A percentile compares a stretch with the other conserved stretches of the same genome.
Evolutionary conservation across 2,888 invertebrate genomes (phyloP).

Genomic region (Latrodectus hesperus): DNA sequence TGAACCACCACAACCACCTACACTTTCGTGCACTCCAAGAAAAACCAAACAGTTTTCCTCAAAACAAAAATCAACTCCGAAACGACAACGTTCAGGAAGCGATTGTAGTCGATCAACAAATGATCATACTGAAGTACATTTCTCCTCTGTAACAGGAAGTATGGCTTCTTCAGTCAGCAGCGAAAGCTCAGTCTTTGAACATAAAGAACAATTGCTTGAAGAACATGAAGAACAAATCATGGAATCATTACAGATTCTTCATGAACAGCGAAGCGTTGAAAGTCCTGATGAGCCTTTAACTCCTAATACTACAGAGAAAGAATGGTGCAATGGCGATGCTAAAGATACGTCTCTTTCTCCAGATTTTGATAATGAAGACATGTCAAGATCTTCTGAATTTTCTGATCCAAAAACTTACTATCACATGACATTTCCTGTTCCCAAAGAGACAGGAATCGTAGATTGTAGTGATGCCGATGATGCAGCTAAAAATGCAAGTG

Average conservation of each 20-base stretch:
- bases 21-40: conserved; percentile 35
- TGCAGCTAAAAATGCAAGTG: not conserved
- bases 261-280: conserved; percentile 46
- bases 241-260: conserved; percentile 48
- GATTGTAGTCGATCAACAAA: not conserved
- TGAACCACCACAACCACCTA: conserved; percentile 34
- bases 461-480: conserved; percentile 28
- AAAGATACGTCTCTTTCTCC: not conserved
- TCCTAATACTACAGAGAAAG: not conserved
- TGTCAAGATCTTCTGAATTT: conserved; percentile 53
- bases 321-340: conserved; percentile 14
- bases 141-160: conserved; percentile 43
- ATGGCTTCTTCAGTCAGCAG: conserved; percentile 58
- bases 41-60: conserved; percentile 16
- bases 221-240: conserved; percentile 59
- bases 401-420: conserved; percentile 59
- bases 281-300: not conserved
- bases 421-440: conserved; percentile 62
- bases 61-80: conserved; percentile 15
- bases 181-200: conserved; percentile 57
- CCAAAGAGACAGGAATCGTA: conserved; percentile 35
- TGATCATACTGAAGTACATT: not conserved
- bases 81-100: conserved; percentile 31
- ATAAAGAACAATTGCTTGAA: conserved; percentile 40
- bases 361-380: conserved; percentile 26